Evolutionary conservation across 1,140 invertebrate species (phyloP), one percentile per base, ranked within the genome.

Genomic region (Lysiphlebus fabarum): DNA sequence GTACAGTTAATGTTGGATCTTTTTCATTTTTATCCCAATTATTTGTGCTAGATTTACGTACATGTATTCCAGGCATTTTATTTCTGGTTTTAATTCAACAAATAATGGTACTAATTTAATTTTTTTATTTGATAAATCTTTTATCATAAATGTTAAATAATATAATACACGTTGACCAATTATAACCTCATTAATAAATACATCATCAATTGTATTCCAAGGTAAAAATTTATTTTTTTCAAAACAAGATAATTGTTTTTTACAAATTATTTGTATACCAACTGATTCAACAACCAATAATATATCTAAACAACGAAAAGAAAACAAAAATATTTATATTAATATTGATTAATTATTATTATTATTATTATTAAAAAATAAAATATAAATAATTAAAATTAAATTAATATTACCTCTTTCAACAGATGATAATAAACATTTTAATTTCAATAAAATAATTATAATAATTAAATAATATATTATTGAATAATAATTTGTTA

Each of bases 161-260:
- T 75, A 78, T 14, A 79, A 63, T 11, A 79, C 75, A 48, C 68
- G 71, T 70, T 78, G 75, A 75, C 80, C 76, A 60, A 74, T 77
- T 61, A 85, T 83, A 37, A 85, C 83, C 77, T 85, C 84, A 68
- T 85, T 84, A 12, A 85, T 83, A 59, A 84, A 81, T 57, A 85
- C 68, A 68, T 83, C 80, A 54, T 82, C 69, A n/a, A 85, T 72
- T 49, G 69, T 74, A 7, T 78, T 73, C 68, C 78, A 79, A 45
- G 82, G 77, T 64, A 85, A 75, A 63, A 83, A 82, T 61, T 75
- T 67, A 42, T 65, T 74, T 7, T 73, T 69, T 8, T 65, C 74
- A 40, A 73, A 67, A 8, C 75, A 59, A 76, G 62, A 53, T 72
- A 74, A 59, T 73, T 73, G 56, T 78, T 71, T 53, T 66, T 73